Base-by-base conservation (phyloP, 2,113 vertebrate species). In the Colistium nudipinnis region DNA sequence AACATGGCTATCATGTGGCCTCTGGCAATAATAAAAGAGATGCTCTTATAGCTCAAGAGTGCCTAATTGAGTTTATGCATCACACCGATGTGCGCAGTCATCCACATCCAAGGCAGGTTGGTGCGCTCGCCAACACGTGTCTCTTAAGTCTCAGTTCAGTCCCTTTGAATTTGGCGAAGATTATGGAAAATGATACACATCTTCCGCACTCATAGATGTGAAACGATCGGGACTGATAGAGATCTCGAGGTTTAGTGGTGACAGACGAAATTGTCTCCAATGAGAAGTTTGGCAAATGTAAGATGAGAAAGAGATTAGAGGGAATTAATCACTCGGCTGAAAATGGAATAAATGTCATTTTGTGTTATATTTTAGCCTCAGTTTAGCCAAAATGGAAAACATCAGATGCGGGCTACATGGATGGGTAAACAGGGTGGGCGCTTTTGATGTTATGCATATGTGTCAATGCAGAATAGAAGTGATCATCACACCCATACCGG, bases 211-310 rank as follows among this genome's bases (percentile, higher is more conserved):
- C 59, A 66, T 77, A 74, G 83, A 89, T 84, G 85, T 82, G 78
- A 87, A 90, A 87, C 59, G 75, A 88, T 86, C 76, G 54, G 67
- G 49, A 64, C 70, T 75, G 90, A 93, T 89, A 84, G 60, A 43
- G 76, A 93, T 92, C 88, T 89, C 60, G 72, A 87, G 87, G 86
- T 84, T 86, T 89, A 81, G 83, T 70, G 81, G 84, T 62, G 83
- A 87, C 78, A 82, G 81, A 71, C 25, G 55, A 85, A 90, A 91
- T 86, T 82, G 69, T 74, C 80, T 87, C 85, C 59, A 44, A 75
- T 81, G 82, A 81, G 80, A 87, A 88, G 79, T 89, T 80, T 80
- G n/a, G 59, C 83, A 74, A 86, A 81, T 71, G 66, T 60, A 36
- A 76, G 81, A 89, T 84, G 73, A 75, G 51, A 67, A 62, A 54